Conservation (phyloP, 2,888 invertebrate species). For the Torymus texanus region DNA sequence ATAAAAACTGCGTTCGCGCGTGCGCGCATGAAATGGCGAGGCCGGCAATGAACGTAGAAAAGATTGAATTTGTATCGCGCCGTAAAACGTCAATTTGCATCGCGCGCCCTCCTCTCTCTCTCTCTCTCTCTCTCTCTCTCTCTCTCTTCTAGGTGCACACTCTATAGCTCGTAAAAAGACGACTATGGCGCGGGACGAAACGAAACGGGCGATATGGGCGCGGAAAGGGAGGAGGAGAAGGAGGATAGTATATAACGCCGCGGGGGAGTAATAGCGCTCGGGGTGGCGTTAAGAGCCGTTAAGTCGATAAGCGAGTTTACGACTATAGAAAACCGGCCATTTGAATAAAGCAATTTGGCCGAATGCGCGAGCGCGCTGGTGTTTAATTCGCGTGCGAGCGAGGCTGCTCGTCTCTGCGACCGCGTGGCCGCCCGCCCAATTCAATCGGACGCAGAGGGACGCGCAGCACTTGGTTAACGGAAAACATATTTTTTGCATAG, state of each 20-base stretch:
- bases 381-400: conserved; percentile 66
- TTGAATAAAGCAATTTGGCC: conserved; percentile 74
- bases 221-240: too few relatives aligned
- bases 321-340: conserved; percentile 61
- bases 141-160: too few relatives aligned
- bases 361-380: conserved; percentile 64
- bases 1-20: too few relatives aligned
- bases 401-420: not conserved
- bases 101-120: not conserved
- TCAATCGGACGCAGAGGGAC: too few relatives aligned
- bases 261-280: not conserved
- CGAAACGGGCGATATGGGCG: too few relatives aligned
- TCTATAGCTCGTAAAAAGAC: too few relatives aligned
- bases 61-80: conserved; percentile 35
- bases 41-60: not conserved
- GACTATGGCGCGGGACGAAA: too few relatives aligned
- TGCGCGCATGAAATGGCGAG: too few relatives aligned
- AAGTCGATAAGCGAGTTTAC: conserved; percentile 51
- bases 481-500: too few relatives aligned
- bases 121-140: not conserved
- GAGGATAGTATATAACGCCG: not conserved
- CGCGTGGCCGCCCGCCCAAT: too few relatives aligned
- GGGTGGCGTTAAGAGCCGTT: conserved; percentile 44
- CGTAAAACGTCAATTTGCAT: not conserved
- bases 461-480: too few relatives aligned